These are phyloP conservation scores for Schizothorax lantsangensis DNA, from an alignment of 2,797 vertebrate genomes.

Conservation along the genomic window DNA sequence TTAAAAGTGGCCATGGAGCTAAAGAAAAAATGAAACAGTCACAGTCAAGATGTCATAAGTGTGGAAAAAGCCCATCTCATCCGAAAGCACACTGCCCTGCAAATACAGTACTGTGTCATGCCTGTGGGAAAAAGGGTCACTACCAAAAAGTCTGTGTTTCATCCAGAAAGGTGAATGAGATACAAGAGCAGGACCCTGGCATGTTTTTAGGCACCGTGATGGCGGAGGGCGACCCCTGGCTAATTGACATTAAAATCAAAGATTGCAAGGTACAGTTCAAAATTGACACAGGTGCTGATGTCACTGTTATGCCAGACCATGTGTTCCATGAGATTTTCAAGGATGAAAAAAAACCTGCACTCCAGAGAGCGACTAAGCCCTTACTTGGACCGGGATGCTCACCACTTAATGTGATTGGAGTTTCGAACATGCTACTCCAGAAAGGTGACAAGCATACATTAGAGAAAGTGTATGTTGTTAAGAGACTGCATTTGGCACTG, in stretches of 20 bases:
- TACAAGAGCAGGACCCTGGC: background rate
- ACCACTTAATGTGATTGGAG: background rate
- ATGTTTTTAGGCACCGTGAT: background rate
- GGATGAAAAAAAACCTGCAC: background rate
- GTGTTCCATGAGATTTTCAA: background rate
- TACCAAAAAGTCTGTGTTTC: constrained; percentile 15
- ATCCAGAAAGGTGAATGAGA: background rate
- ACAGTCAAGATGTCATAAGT: constrained; percentile 24
- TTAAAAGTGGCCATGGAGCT: background rate
- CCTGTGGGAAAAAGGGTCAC: constrained; percentile 7
- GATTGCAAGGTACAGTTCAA: background rate
- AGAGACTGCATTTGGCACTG: too few relatives aligned
- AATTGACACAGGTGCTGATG: background rate
- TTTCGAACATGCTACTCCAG: background rate
- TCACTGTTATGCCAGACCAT: background rate
- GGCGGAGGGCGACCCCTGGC: background rate
- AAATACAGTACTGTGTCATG: constrained; percentile 16
- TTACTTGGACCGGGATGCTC: background rate
- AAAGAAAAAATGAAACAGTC: background rate
- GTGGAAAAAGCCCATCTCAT: background rate
- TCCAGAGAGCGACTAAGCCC: background rate
- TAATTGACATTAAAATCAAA: background rate
- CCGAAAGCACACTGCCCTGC: constrained; percentile 4
- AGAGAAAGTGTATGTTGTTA: background rate
- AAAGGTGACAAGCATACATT: background rate